Base-by-base conservation (phyloP, 1,140 invertebrate species). In the Lucilia cuprina region DNA sequence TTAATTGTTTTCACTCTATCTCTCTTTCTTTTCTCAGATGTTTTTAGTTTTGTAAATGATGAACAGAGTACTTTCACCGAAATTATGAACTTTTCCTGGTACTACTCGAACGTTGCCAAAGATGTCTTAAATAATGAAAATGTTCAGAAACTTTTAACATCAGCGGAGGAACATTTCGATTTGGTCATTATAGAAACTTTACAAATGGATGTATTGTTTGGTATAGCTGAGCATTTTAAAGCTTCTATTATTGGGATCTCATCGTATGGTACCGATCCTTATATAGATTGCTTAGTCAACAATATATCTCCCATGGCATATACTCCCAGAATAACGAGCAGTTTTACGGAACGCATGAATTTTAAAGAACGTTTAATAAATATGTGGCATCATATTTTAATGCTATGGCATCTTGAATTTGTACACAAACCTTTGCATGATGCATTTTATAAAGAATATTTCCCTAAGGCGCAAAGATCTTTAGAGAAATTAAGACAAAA, bases 281-380 rank as follows among this genome's bases (percentile, higher is more conserved):
- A 89, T 30, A 86, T 88, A 13, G 88, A 89, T 70, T 85, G 89
- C 21, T 74, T 91, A 19, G 89, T 92, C 5, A 91, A 88, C 1
- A 92, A 92, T 85, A 87, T 88, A 49, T 86, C 87, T 3, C 89
- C 90, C 0, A 8, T 86, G 2, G 90, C 92, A 7, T 92, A 91
- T 74, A 87, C 87, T 4, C 91, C 91, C 0, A 74, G 91, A 9
- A 60, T 88, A 0, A 90, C 89, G 2, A 82, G 87, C 0, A 75
- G 84, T 0, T 87, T 88, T 49, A 86, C 88, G 0, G 90, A 89
- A 77, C 85, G 87, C 0, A 93, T 93, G 93, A 91, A 85, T 21
- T 92, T 92, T 78, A 85, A 17, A 14, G 86, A 93, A 84, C 87
- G 93, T 30, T 21, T 91, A 3, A 70, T 86, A 41, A 93, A 93